Base-by-base conservation (phyloP, 2,797 vertebrate genomes). In the Myotis planiceps region DNA sequence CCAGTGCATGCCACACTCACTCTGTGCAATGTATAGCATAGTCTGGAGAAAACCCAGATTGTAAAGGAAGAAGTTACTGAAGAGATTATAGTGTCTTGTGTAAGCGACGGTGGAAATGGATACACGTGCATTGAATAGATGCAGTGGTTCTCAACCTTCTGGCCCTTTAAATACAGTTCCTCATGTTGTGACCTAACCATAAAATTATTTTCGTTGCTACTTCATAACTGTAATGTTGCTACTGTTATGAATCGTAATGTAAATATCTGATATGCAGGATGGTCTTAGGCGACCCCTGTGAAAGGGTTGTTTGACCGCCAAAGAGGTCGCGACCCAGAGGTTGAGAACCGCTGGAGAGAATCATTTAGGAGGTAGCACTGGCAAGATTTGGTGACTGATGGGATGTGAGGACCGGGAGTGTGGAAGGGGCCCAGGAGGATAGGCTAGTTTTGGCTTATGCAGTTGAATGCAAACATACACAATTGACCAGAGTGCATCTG, bases 1-100 rank as follows among this genome's bases (percentile, higher is more conserved):
- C 14, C 2, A 34, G 58, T 0, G 0, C 1, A 19, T n/a, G 13
- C 16, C 37, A 25, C 21, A 14, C 7, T 18, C 16, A 12, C 9
- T 10, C 10, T 2, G 16, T 6, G 4, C 14, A 15, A 5, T 4
- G 9, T 1, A 32, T 23, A 58, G 23, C 6, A 1, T 7, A 4
- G 27, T 69, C 29, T 42, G 53, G 12, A 78, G 49, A 63, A 88
- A 27, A 21, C 15, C 7, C 42, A 51, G 12, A 25, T 10, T 63
- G 6, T 18, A 39, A n/a, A 27, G 86, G 29, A 66, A 53, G 51
- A 15, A 42, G 66, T 27, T 23, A n/a, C 21, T 3, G 3, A 25
- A 39, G 49, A 71, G 9, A 4, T 21, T 18, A 39, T 1, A 34
- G n/a, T 1, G 9, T 29, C 53, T 37, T 19, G 3, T 37, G 2